A percentile compares a stretch with the other conserved stretches of the same genome.
phyloP scores from a whole-genome alignment of 2,113 vertebrate species.

The Caranx ignobilis region DNA sequence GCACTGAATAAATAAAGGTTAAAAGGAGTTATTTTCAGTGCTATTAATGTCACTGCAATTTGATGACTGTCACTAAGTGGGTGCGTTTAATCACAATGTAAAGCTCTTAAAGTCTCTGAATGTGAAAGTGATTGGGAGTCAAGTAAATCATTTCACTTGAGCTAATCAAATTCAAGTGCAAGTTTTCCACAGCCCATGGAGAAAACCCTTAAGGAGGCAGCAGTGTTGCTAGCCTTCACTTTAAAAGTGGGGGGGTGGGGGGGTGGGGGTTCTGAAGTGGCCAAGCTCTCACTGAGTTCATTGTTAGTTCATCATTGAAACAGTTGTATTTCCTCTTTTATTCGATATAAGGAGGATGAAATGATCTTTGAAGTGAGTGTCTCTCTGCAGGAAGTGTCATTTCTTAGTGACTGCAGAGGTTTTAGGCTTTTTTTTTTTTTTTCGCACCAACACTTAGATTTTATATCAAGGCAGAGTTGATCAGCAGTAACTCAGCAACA shows the following conservation, averaged over 20 bases:
- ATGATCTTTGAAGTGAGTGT: conserved; percentile 43
- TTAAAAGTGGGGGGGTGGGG: neutral
- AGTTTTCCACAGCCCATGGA: neutral
- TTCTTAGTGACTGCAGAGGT: conserved; percentile 28
- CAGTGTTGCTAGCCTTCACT: neutral
- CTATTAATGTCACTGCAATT: neutral
- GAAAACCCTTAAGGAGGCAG: conserved; percentile 13
- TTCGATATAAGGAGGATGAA: conserved; percentile 39
- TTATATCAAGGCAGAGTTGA: conserved; percentile 21
- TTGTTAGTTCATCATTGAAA: conserved; percentile 20
- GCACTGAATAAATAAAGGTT: neutral
- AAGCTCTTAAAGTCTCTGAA: neutral
- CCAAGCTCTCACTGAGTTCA: conserved; percentile 17
- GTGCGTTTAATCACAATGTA: neutral
- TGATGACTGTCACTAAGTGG: neutral
- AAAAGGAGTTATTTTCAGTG: neutral
- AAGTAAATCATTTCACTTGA: conserved; percentile 1
- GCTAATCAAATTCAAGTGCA: conserved; percentile 26
- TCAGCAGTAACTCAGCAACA: neutral
- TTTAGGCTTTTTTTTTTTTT: neutral
- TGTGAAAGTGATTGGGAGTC: neutral
- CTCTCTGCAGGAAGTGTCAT: conserved; percentile 20
- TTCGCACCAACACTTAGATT: conserved; percentile 31
- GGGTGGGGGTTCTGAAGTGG: conserved; percentile 5
- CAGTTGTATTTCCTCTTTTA: conserved; percentile 22